Base-by-base conservation (phyloP, 1,140 invertebrate genomes). In the Zelostemma sp. region DNA sequence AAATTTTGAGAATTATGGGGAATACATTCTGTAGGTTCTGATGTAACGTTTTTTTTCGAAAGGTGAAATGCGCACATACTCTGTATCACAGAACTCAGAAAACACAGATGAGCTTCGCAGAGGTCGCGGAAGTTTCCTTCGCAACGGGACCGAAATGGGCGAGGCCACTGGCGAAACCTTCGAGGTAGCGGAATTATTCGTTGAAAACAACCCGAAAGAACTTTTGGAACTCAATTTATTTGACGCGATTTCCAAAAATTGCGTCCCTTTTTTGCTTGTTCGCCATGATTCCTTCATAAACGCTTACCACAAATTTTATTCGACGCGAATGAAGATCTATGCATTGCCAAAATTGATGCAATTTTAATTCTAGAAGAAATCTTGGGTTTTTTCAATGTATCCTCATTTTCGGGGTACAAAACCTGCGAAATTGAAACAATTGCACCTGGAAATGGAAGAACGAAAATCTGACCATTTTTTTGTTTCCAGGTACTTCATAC, bases 11-110 rank as follows among this genome's bases (percentile, higher is more conserved):
- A n/a, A n/a, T n/a, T n/a, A n/a, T n/a, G n/a, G n/a, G n/a, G n/a
- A n/a, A n/a, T n/a, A n/a, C n/a, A n/a, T n/a, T n/a, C n/a, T n/a
- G n/a, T n/a, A n/a, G n/a, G 28, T 31, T 31, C 11, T 31, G 5
- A 31, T 31, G 11, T 6, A 31, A 31, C 28, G 11, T 31, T 31
- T 31, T 31, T 31, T 31, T 31, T 31, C 28, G n/a, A n/a, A 41
- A 93, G 92, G 89, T 95, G 1, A 92, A 93, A 88, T 94, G 92
- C 76, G 92, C 92, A 9, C 93, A 95, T 79, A 88, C 91, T 38
- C 80, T 95, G 47, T 94, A 94, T 72, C 88, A 89, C 68, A 91
- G 89, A 76, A 89, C 89, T 1, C 87, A 86, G 60, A 90, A 86
- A 71, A 88, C 91, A 0, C 75, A 88, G 40, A 93, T 95, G 92